Percentiles rank a stretch among this genome's conserved stretches.
Conservation (phyloP, 1,140 invertebrate genomes). For the Piezodorus guildinii region DNA sequence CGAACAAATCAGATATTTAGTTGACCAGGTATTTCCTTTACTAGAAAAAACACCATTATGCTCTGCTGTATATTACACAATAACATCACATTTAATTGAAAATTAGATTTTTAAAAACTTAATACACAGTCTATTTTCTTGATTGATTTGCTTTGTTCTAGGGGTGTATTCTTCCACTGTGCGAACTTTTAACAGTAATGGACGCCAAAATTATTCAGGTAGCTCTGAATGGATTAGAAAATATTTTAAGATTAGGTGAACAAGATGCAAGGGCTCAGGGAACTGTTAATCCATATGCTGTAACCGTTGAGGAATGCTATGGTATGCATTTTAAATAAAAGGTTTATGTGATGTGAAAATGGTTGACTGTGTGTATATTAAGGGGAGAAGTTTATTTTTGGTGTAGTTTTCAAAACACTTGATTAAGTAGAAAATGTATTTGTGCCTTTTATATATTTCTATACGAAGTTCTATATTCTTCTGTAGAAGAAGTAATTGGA, state of each 20-base stretch:
- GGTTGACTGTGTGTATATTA: too few species aligned
- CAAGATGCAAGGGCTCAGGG: conserved; percentile 58
- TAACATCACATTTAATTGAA: not conserved
- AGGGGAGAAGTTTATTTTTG: too few species aligned
- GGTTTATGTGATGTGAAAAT: too few species aligned
- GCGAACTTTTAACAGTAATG: conserved; percentile 85
- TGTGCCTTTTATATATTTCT: too few species aligned
- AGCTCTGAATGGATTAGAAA: conserved; percentile 89
- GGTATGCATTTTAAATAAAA: conserved; percentile 37
- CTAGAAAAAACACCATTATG: not conserved
- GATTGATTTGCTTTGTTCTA: too few species aligned
- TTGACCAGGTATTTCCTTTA: conserved; percentile 31
- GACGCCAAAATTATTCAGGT: conserved; percentile 97
- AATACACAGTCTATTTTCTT: conserved; percentile 1
- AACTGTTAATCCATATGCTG: conserved; percentile 76
- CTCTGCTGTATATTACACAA: too few species aligned
- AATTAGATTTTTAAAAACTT: not conserved
- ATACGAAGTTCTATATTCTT: too few species aligned
- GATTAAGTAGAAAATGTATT: too few species aligned
- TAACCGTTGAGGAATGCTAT: conserved; percentile 90
- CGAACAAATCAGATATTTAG: conserved; percentile 74
- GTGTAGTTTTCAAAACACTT: too few species aligned
- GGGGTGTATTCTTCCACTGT: conserved; percentile 87
- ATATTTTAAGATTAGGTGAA: conserved; percentile 87
- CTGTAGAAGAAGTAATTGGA: too few species aligned